Conservation (phyloP, 2,113 vertebrate species). For the Aptenodytes forsteri region DNA sequence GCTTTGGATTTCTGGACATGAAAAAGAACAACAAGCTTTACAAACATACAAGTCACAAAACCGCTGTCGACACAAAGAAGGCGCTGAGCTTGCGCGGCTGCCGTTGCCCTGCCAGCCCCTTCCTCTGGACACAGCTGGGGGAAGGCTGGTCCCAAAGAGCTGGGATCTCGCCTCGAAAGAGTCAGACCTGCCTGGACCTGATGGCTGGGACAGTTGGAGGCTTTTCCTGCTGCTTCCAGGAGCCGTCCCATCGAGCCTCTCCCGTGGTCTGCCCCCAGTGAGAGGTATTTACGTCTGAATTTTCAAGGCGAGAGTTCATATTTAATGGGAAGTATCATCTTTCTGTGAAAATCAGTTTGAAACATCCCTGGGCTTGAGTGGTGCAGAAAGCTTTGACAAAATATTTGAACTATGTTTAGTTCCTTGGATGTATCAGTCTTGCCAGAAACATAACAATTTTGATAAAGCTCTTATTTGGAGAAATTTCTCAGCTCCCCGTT, state of each 20-base stretch:
- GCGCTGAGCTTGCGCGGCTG: not conserved
- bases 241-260: not conserved
- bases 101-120: not conserved
- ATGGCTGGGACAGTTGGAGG: not conserved
- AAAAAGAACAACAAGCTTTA: not conserved
- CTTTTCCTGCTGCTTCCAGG: not conserved
- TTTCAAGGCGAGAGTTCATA: not conserved
- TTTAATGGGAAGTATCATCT: not conserved
- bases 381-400: not conserved
- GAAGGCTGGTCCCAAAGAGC: not conserved
- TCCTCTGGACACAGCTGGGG: not conserved
- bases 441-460: not conserved
- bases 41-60: not conserved
- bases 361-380: not conserved
- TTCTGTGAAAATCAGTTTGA: not conserved
- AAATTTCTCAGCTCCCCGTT: not conserved
- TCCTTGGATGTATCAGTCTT: not conserved
- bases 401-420: not conserved
- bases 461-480: not conserved
- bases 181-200: not conserved
- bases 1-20: not conserved
- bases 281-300: not conserved
- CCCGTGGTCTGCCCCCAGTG: rapidly evolving
- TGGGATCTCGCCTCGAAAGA: not conserved
- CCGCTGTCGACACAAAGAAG: rapidly evolving